Conservation (phyloP, 2,797 vertebrate species). For the Molossus molossus region DNA sequence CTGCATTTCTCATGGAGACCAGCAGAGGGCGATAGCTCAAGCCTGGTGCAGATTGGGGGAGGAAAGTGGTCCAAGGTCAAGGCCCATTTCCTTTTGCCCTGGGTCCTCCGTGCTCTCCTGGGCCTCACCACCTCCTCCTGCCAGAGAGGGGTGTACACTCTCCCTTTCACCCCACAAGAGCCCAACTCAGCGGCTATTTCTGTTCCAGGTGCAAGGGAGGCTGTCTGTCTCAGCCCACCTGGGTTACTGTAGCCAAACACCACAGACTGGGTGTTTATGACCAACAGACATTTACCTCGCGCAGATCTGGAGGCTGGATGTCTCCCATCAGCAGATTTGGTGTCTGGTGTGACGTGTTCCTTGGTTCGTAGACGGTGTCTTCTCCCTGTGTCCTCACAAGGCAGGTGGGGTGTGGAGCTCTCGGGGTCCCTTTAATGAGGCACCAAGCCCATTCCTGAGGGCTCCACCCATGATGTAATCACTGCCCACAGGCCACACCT, state of each 20-base stretch:
- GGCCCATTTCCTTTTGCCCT: accelerated
- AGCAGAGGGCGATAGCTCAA: not conserved
- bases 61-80: accelerated
- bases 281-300: not conserved
- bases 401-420: accelerated
- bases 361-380: not conserved
- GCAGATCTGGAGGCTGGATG: accelerated
- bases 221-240: not conserved
- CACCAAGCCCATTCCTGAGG: not conserved
- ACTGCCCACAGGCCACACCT: not conserved
- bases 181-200: not conserved
- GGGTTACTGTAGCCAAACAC: accelerated
- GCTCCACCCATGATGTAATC: no score
- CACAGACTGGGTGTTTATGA: not conserved
- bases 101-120: not conserved
- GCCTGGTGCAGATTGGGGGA: accelerated
- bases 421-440: not conserved
- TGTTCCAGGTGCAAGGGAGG: not conserved
- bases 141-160: not conserved
- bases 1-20: not conserved
- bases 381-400: not conserved
- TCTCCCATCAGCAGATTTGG: not conserved
- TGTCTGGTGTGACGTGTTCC: no score
- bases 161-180: not conserved
- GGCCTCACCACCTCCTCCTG: not conserved